Base-by-base conservation (phyloP, 2,888 invertebrate genomes). In the Drosophila algonquin region DNA sequence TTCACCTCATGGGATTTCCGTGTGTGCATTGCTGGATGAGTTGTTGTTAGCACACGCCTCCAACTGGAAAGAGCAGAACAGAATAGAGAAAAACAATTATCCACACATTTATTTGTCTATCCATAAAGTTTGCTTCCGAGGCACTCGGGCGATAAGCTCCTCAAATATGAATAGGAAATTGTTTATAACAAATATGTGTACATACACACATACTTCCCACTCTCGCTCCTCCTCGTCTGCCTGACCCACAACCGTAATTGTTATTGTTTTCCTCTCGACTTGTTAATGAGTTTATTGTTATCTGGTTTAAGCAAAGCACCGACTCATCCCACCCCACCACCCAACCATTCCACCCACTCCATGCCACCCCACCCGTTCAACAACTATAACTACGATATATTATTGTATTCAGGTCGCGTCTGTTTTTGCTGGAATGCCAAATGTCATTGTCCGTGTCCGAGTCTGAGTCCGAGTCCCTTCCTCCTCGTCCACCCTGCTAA, bases 141-240 rank as follows among this genome's bases (percentile, higher is more conserved):
- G 63, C 73, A 59, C 47, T 30, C 61, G 48, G 40, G 27, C 67
- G 79, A 83, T 87, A 87, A 76, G 75, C 79, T 70, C 27, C 30
- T 71, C 46, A 84, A 87, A 81, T 79, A 79, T 62, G 55, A 76
- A 75, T 67, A 55, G 68, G 59, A 74, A 71, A 76, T 79, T 79
- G 74, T 70, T 81, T 64, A 79, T 69, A 35, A 32, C 60, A 52
- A 53, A 59, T 40, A 68, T 21, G 0, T 21, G 21, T 21, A 24
- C 4, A 24, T 4, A 24, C 24, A 24, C 5, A 24, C 24, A 24
- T 50, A 52, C 70, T 76, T 82, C 62, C 69, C 71, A 60, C 63
- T 51, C 40, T 45, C 27, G 45, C 48, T 40, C 14, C 55, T 53
- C 40, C 55, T 16, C 53, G 12, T 0, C 52, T 8, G 40, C 46